Conservation (phyloP, 2,113 vertebrate genomes). For the Buteo buteo region DNA sequence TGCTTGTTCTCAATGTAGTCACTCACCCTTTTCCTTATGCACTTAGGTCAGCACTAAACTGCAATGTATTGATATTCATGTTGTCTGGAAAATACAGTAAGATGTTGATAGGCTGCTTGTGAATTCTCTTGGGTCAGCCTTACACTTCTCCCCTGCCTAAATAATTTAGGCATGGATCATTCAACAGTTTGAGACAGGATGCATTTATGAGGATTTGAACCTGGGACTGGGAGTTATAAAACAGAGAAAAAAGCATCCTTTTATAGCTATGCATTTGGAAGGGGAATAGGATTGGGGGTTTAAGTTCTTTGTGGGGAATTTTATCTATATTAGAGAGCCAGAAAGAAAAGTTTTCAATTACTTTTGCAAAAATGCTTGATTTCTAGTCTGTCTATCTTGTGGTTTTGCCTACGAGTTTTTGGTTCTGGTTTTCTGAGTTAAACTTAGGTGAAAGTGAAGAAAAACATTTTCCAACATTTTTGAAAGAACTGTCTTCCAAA, state of each 20-base stretch:
- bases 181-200: neutral
- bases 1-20: neutral
- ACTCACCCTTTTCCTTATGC: neutral
- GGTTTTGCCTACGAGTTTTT: neutral
- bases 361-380: neutral
- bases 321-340: neutral
- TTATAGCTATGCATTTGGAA: neutral
- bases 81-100: neutral
- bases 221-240: neutral
- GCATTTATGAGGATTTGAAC: neutral
- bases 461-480: neutral
- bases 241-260: neutral
- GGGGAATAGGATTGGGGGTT: neutral
- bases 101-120: neutral
- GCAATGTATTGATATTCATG: neutral
- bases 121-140: neutral
- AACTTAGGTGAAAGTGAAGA: neutral
- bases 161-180: neutral
- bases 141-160: neutral
- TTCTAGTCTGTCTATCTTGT: neutral
- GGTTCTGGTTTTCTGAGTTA: neutral
- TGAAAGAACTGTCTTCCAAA: neutral
- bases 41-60: neutral
- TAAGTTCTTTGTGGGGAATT: neutral
- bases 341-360: neutral